Base-by-base conservation (phyloP, 2,888 invertebrate species). In the Pteria penguin region DNA sequence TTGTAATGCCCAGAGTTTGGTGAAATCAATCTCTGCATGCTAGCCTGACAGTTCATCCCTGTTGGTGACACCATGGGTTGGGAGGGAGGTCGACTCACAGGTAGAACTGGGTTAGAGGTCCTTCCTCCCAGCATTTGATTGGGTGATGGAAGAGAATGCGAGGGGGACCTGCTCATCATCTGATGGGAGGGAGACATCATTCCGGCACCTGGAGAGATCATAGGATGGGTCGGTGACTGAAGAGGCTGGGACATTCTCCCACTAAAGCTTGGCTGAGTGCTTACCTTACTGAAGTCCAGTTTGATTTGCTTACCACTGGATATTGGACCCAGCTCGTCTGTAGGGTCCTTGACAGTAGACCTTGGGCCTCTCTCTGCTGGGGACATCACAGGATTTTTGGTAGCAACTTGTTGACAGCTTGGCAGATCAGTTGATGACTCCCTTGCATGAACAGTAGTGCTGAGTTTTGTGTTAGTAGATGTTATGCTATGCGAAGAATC, bases 261-360 rank as follows among this genome's bases (percentile, higher is more conserved):
- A 26, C 26, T 60, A 24, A 60, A 24, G 14, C 24, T 27, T 24
- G 60, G 26, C 5, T n/a, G 26, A 2, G 60, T 26, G 26, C 14
- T 2, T 60, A 45, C 76, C 29, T 63, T 62, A 33, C 82, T 82
- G 55, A 82, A 79, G 68, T 83, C 82, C 58, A 83, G 58, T 65
- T 83, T 83, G 0, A 69, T 67, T 8, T 77, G 72, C 32, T 79
- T 81, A 58, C 81, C 79, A 62, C 77, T 78, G n/a, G 77, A 79
- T 29, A 80, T 80, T 11, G 79, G 77, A 54, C 78, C 76, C n/a
- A 78, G 60, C 60, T 79, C 78, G 58, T 81, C 80, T 27, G 67
- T 57, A 31, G 76, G 78, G 61, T 79, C 80, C 8, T 62, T 67
- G 8, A 72, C 65, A 33, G 54, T 68, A n/a, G 81, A 72, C 68